Evolutionary conservation across 2,888 invertebrate species (phyloP), one percentile per base, ranked within the genome.

Genomic region (Piscicola geometra): DNA sequence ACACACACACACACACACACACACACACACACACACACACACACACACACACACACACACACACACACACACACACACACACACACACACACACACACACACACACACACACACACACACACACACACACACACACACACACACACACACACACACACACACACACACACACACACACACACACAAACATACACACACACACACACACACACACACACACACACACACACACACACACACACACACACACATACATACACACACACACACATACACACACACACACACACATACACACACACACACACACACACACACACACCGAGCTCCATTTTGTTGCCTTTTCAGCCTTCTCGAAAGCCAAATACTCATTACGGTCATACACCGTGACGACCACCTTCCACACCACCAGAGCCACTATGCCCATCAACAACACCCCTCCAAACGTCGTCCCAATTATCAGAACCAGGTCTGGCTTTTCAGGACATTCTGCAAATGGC

Each of bases 311-410:
- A 67, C 25, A 47, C 9, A 15, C 30, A 25, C 30, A 41, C 25
- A 74, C 74, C 75, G n/a, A 28, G 30, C 25, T 68, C 75, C 75
- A 75, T 33, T 41, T 50, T 12, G 70, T 68, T 18, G 70, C 68
- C 2, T 36, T 33, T 35, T 25, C 68, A n/a, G 70, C 75, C 5
- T 3, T 75, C 56, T 75, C 75, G 28, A 76, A 76, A 1, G 36
- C 50, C 50, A 68, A 25, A 56, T 75, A 76, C 33, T 76, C 76
- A 12, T 33, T 56, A 12, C 41, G 68, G 70, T 76, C 76, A 25
- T 76, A 30, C 30, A 75, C 28, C n/a, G 68, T 70, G 5, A 76
- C 70, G 18, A 75, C 69, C 15, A 41, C 25, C 64, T 76, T 76
- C 76, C 76, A 76, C 18, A 75, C 64, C 21, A 74, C 3, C 2